Evolutionary conservation across 2,113 vertebrate genomes (phyloP).

Genomic region (Panthera uncia): DNA sequence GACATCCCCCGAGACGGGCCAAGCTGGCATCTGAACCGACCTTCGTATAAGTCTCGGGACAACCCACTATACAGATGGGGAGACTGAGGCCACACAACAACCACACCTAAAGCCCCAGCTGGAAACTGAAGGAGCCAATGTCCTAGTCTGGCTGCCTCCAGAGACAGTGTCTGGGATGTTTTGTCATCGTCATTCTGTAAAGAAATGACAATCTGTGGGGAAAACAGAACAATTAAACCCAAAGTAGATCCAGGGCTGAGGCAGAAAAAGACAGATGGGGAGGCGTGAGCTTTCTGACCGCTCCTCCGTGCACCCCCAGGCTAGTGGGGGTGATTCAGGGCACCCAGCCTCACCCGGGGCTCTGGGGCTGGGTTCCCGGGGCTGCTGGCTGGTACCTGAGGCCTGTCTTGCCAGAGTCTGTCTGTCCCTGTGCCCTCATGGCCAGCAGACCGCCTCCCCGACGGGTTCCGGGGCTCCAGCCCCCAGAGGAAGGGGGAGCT

Average conservation of each 20-base stretch:
- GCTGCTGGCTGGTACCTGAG: accelerated
- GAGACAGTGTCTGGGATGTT: accelerated
- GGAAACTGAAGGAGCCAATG: accelerated
- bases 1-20: accelerated
- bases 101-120: neutral
- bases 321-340: accelerated
- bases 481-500: neutral
- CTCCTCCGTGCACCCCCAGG: accelerated
- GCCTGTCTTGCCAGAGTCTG: neutral
- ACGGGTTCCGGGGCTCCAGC: accelerated
- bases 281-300: neutral
- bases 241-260: neutral
- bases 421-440: accelerated
- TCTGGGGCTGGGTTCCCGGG: accelerated
- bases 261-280: accelerated
- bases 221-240: too few relatives aligned
- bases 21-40: neutral
- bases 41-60: too few relatives aligned
- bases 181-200: neutral
- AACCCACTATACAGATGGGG: accelerated
- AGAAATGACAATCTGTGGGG: neutral
- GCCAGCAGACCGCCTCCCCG: neutral
- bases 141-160: neutral
- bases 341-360: too few relatives aligned
- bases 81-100: accelerated